Evolutionary conservation across 2,113 vertebrate species (phyloP), one percentile per base, ranked within the genome.

Genomic region (Phylloscopus whistleri): DNA sequence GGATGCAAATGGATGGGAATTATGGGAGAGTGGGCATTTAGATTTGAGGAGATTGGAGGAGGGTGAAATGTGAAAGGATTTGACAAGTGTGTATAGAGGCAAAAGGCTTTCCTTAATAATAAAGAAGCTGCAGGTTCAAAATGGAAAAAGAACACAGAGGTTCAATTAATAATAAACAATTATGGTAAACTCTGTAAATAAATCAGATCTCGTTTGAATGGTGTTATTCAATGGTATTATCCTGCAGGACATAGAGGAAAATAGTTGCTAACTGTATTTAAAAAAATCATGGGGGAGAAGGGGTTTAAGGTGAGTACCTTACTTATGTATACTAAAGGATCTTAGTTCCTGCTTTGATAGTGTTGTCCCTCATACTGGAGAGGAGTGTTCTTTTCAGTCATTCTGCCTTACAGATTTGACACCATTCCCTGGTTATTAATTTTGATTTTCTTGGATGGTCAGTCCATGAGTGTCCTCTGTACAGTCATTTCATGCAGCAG

Each of bases 1-100:
- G 37, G 11, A 33, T 0, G 0, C 1, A 4, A 73, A 52, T 46
- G 12, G 16, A 33, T 74, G 39, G 31, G 60, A 88, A 56, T 49
- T 55, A 26, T 13, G 27, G 46, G 37, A 73, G 33, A 11, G 14
- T 39, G 63, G 28, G 17, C 26, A 11, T 55, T 87, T 41, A 19
- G 21, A 31, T 69, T 48, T 70, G 49, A 69, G 78, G 24, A 24
- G 21, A 31, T 69, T 44, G 63, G 51, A 69, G 84, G 24, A 43
- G 16, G 59, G 24, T 6, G 31, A 4, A 12, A 9, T 0, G 11
- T 93, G n/a, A n/a, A n/a, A n/a, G n/a, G 19, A 24, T 85, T 67
- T 62, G 44, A 60, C 13, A n/a, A 70, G 13, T 15, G 10, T 70
- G 7, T 74, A 13, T 18, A 49, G 62, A 70, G 68, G 27, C 63